Base-by-base conservation (phyloP, 1,140 invertebrate genomes). In the Zaprionus nigranus region DNA sequence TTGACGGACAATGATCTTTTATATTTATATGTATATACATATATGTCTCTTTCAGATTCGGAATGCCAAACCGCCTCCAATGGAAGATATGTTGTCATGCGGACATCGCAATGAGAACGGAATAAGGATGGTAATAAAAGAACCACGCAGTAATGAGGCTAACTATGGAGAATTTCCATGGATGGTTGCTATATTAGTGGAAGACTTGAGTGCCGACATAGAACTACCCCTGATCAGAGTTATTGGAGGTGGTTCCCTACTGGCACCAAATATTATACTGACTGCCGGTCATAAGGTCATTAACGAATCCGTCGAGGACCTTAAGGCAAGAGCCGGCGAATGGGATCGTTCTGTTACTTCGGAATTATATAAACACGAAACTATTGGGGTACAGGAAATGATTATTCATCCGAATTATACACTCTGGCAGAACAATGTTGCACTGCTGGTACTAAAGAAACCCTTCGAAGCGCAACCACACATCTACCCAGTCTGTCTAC, bases 111-210 rank as follows among this genome's bases (percentile, higher is more conserved):
- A 72, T 65, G 30, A 12, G 12, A 72, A 65, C 24, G 62, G 62
- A 13, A 4, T 65, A 9, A 9, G 5, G 11, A 24, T 54, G 26
- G 20, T n/a, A 4, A 12, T 30, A 5, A 11, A 56, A 3, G 49
- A 11, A 5, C 13, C 5, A 2, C 26, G 11, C 6, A 11, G 26
- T 7, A 13, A 26, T 58, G 96, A 95, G 75, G 93, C 94, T 0
- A 92, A 94, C 75, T 95, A 94, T 66, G 94, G 95, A 11, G 97
- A 98, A 93, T 97, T 97, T 78, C 97, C 97, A 0, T 98, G 97
- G 97, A 97, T 97, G 93, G 95, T 96, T 0, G 97, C 96, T 4
- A 94, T 98, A 40, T 84, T 98, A 71, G 95, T 95, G 78, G 93
- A 94, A 0, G 93, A 94, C 12, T 94, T 96, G 95, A 5, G 96